A percentile compares a stretch with the other conserved stretches of the same genome.
These are phyloP conservation scores for Meriones unguiculatus DNA, from an alignment of 2,113 vertebrate genomes.

Conservation along the genomic window DNA sequence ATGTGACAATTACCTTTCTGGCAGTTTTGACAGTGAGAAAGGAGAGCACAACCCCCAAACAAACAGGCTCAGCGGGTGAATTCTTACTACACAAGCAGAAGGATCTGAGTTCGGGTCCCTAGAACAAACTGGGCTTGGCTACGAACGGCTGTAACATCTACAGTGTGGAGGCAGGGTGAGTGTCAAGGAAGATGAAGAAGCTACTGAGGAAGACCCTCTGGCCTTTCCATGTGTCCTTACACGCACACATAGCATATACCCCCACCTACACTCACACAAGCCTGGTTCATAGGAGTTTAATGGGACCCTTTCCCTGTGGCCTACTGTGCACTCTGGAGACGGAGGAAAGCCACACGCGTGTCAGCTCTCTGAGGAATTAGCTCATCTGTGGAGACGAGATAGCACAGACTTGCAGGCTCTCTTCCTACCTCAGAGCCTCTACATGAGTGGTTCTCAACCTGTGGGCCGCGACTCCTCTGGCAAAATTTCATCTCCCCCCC, in stretches of 20 bases:
- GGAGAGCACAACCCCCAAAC: not conserved
- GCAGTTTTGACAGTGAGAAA: not conserved
- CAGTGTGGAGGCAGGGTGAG: not conserved
- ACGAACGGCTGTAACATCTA: not conserved
- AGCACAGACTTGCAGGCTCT: not conserved
- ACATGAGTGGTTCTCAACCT: not conserved
- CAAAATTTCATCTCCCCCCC: not conserved
- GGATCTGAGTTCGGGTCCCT: not conserved
- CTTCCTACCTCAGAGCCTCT: not conserved
- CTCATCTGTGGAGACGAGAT: not conserved
- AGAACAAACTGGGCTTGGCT: not conserved
- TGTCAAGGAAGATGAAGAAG: not conserved
- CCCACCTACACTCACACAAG: not conserved
- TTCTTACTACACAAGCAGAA: not conserved
- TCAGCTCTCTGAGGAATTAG: rapidly evolving
- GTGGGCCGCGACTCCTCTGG: not conserved
- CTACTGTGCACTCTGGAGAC: not conserved
- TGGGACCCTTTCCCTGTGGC: not conserved
- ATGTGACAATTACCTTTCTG: not conserved
- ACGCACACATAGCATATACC: no score
- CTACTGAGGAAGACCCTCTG: not conserved
- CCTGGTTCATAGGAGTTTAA: not conserved
- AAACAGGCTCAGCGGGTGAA: not conserved
- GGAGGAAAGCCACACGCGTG: rapidly evolving
- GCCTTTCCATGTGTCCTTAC: not conserved